Evolutionary conservation across 92 coral and sea anemone genomes (phyloP).

Genomic region (Umimayanthus chanpuru): DNA sequence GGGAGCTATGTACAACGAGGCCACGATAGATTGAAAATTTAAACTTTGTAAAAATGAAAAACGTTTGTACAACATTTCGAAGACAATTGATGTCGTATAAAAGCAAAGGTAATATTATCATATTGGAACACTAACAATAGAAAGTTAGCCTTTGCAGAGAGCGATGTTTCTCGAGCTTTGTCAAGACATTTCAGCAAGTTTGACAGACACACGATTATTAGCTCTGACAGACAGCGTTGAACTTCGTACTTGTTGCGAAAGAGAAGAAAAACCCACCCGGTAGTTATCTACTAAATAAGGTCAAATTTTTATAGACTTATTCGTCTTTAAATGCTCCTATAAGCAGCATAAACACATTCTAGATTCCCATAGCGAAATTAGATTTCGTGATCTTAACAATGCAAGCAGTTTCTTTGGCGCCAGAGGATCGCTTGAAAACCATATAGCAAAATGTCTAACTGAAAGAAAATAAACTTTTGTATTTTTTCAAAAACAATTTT

Average conservation of each 20-base stretch:
- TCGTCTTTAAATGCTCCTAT: background rate
- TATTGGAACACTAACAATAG: conserved; percentile 31
- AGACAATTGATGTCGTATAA: background rate
- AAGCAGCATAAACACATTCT: conserved; percentile 1
- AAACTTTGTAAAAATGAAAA: background rate
- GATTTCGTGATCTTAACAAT: conserved; percentile 6
- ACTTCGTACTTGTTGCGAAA: conserved; percentile 20
- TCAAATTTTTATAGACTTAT: background rate
- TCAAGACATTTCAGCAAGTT: conserved; percentile 1
- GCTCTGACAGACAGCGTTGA: conserved; percentile 7
- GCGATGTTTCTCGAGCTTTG: conserved; percentile 9
- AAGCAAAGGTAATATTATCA: conserved; percentile 1
- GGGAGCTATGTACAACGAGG: background rate
- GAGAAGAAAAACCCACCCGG: background rate
- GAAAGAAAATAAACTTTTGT: background rate
- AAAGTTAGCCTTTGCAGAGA: background rate
- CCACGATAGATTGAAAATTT: conserved; percentile 3
- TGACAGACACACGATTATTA: conserved; percentile 3
- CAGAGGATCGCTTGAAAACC: conserved; percentile 4
- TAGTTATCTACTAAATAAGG: conserved; percentile 9
- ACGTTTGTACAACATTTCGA: conserved; percentile 3
- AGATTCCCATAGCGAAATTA: conserved; percentile 32
- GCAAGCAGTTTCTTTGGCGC: background rate
- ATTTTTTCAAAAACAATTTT: background rate
- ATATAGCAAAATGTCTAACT: background rate